Evolutionary conservation across 2,797 vertebrate genomes (phyloP).

Genomic region (Tauraco hartlaubi): DNA sequence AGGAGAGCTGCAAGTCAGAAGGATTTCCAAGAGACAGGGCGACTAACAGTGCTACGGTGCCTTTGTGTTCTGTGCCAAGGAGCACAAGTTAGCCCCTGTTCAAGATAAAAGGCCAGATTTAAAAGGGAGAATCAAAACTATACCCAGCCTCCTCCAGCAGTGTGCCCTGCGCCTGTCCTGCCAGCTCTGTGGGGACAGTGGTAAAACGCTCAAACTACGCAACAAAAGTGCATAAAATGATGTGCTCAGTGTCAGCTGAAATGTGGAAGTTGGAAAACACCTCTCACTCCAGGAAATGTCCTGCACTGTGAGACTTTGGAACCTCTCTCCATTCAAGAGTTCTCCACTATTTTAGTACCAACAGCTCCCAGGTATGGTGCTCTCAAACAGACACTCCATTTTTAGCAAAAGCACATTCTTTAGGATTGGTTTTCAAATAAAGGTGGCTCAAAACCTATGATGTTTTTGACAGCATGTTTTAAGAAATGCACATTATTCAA

Average conservation of each 20-base stretch:
- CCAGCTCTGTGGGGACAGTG: not conserved
- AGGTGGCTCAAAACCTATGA: not conserved
- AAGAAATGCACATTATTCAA: not conserved
- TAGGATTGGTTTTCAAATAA: not conserved
- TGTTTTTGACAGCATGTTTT: not conserved
- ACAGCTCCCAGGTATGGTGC: not conserved
- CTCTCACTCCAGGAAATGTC: not conserved
- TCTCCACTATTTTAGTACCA: not conserved
- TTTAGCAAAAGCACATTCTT: not conserved
- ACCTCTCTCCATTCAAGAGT: not conserved
- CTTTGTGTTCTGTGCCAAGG: not conserved
- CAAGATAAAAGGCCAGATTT: not conserved
- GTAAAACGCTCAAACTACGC: not conserved
- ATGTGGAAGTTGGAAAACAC: not conserved
- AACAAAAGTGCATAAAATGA: not conserved
- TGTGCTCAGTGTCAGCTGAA: accelerated
- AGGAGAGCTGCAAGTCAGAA: not conserved
- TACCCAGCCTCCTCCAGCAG: not conserved
- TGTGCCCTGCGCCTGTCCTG: not conserved
- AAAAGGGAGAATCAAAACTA: not conserved
- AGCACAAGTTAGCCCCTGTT: not conserved
- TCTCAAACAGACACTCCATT: not conserved
- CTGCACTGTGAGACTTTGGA: not conserved
- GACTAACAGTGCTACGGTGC: not conserved
- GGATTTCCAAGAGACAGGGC: not conserved